These are phyloP conservation scores for Cromileptes altivelis DNA, from an alignment of 2,113 vertebrate genomes.

Conservation along the genomic window DNA sequence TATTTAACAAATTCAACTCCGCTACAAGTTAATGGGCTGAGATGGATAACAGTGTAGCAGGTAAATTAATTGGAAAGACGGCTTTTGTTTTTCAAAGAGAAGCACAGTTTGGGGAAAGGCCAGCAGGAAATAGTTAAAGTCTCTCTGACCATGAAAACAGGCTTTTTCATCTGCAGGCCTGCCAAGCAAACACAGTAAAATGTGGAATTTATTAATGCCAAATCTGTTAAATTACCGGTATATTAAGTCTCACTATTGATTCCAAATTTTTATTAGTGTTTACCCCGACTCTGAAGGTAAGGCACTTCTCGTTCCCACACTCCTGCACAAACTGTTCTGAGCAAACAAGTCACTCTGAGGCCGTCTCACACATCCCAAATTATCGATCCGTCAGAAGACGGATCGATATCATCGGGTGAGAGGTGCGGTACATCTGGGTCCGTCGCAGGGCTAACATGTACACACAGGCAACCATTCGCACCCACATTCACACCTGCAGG, in stretches of 20 bases:
- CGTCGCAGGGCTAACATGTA: not conserved
- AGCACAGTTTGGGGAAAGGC: conserved; percentile 39
- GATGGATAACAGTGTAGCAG: conserved; percentile 46
- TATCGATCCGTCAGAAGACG: not conserved
- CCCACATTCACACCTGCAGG: not conserved
- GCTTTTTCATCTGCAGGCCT: conserved; percentile 1
- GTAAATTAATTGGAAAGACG: conserved; percentile 36
- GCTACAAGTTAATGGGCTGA: conserved; percentile 46
- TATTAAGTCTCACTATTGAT: conserved; percentile 6
- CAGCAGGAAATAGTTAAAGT: conserved; percentile 18
- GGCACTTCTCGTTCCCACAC: not conserved
- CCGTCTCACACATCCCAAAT: not conserved
- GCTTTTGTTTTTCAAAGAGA: conserved; percentile 19
- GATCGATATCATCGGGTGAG: not conserved
- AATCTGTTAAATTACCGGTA: not conserved
- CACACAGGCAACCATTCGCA: not conserved
- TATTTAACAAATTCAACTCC: conserved; percentile 46
- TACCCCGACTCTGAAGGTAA: not conserved
- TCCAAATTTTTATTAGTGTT: not conserved
- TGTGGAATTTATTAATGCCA: conserved; percentile 1
- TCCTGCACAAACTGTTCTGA: not conserved
- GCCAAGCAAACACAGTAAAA: not conserved
- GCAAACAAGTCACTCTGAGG: not conserved
- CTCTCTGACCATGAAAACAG: conserved; percentile 7
- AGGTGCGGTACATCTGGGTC: not conserved